phyloP scores from a whole-genome alignment of 2,888 invertebrate species.

The Baccha elongata region DNA sequence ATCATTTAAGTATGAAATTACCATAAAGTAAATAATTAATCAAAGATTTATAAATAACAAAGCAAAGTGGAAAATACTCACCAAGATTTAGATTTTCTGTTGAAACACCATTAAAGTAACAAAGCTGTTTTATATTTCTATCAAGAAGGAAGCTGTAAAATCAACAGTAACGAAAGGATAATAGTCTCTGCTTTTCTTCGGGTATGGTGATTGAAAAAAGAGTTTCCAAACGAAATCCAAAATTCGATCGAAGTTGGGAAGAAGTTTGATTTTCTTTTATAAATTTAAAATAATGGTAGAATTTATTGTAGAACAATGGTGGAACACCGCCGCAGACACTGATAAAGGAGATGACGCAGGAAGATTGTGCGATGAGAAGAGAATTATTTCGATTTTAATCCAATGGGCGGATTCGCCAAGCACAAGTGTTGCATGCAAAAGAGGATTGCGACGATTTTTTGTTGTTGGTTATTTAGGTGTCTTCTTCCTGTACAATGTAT shows the following conservation, averaged over 20 bases:
- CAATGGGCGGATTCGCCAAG: constrained; percentile 72
- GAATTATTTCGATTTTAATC: constrained; percentile 65
- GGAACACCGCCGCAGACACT: constrained; percentile 55
- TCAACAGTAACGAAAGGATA: constrained; percentile 13
- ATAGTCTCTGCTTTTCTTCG: constrained; percentile 33
- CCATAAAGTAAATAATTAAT: neutral
- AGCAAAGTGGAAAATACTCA: constrained; percentile 43
- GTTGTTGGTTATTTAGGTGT: constrained; percentile 10
- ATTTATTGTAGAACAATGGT: constrained; percentile 30
- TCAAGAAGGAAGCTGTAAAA: constrained; percentile 49
- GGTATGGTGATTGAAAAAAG: constrained; percentile 2
- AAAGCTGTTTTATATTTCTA: constrained; percentile 46
- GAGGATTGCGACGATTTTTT: constrained; percentile 63
- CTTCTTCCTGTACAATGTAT: constrained; percentile 32
- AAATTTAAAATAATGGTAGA: neutral
- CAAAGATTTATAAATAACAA: neutral
- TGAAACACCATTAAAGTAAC: constrained; percentile 31
- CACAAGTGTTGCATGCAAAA: constrained; percentile 72
- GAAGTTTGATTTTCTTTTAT: neutral
- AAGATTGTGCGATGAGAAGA: constrained; percentile 67
- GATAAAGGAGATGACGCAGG: constrained; percentile 71
- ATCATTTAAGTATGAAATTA: too few species aligned
- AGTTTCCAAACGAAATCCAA: neutral
- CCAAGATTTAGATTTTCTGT: constrained; percentile 37
- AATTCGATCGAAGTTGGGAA: neutral